phyloP scores from a whole-genome alignment of 1,140 invertebrate species.

The Zophobas atratus region DNA sequence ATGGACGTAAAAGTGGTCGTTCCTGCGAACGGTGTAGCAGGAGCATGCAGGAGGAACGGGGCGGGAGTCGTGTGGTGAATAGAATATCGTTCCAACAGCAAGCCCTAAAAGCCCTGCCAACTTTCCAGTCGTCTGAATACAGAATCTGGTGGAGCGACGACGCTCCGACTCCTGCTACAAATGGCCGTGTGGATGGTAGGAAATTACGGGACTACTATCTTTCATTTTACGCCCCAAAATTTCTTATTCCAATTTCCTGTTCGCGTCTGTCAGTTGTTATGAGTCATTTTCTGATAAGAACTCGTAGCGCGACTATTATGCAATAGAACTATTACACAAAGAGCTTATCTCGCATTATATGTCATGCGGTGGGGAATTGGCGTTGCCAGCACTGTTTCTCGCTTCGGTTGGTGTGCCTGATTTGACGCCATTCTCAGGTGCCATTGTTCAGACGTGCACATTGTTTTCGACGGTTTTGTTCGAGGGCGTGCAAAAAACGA shows the following conservation, averaged over 20 bases:
- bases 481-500: slow-evolving; percentile 6
- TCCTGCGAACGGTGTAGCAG: slow-evolving; percentile 36
- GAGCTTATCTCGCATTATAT: slow-evolving; percentile 68
- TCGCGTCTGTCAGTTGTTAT: slow-evolving; percentile 71
- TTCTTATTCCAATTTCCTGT: slow-evolving; percentile 73
- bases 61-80: slow-evolving; percentile 58
- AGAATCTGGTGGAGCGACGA: background rate
- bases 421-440: slow-evolving; percentile 60
- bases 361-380: slow-evolving; percentile 67
- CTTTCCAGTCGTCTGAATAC: slow-evolving; percentile 53
- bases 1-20: slow-evolving; percentile 18
- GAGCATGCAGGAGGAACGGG: slow-evolving; percentile 1
- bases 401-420: slow-evolving; percentile 61
- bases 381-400: slow-evolving; percentile 62
- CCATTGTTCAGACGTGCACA: slow-evolving; percentile 56
- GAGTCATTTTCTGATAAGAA: slow-evolving; percentile 71
- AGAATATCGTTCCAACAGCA: slow-evolving; percentile 55
- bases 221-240: slow-evolving; percentile 72
- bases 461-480: slow-evolving; percentile 48
- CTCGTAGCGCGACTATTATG: slow-evolving; percentile 67
- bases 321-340: slow-evolving; percentile 69
- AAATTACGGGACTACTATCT: slow-evolving; percentile 70
- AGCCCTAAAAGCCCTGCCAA: slow-evolving; percentile 42
- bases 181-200: slow-evolving; percentile 59
- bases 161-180: slow-evolving; percentile 47